Percentiles rank a stretch among this genome's conserved stretches.
These are phyloP conservation scores for Brachionus rubens DNA, from an alignment of 1,140 invertebrate genomes.

Conservation along the genomic window DNA sequence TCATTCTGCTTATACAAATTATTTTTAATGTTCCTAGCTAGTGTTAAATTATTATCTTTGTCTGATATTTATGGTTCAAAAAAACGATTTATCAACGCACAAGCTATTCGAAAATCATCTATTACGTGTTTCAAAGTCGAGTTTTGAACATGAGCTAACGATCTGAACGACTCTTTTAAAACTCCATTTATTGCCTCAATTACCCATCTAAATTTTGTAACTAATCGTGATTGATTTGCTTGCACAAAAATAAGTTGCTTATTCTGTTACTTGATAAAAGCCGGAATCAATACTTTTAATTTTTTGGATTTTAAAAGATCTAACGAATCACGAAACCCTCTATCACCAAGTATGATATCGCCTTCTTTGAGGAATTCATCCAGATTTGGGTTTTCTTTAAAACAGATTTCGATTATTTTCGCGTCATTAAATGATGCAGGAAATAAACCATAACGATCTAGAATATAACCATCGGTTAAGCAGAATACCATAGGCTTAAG, in stretches of 20 bases:
- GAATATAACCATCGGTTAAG: not conserved
- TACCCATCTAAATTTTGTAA: slow-evolving; percentile 8
- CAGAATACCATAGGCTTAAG: not conserved
- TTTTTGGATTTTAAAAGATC: not conserved
- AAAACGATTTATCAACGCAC: not conserved
- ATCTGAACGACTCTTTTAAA: not conserved
- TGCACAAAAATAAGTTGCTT: not conserved
- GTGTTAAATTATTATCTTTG: not conserved
- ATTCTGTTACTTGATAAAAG: not conserved
- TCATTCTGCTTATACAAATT: not conserved
- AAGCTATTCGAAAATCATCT: not conserved
- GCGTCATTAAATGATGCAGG: not conserved
- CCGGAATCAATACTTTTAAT: not conserved
- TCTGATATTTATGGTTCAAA: slow-evolving; percentile 5
- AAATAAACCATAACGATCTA: not conserved
- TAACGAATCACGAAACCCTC: not conserved
- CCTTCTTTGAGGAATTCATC: not conserved
- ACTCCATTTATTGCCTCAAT: not conserved
- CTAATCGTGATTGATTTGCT: not conserved
- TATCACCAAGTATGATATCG: not conserved
- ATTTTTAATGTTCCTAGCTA: not conserved
- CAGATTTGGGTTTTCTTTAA: not conserved
- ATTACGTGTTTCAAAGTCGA: not conserved
- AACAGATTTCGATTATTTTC: not conserved
- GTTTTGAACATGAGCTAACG: slow-evolving; percentile 5